These are phyloP conservation scores for Pharmacophagus antenor DNA, from an alignment of 2,888 invertebrate species.

Conservation along the genomic window DNA sequence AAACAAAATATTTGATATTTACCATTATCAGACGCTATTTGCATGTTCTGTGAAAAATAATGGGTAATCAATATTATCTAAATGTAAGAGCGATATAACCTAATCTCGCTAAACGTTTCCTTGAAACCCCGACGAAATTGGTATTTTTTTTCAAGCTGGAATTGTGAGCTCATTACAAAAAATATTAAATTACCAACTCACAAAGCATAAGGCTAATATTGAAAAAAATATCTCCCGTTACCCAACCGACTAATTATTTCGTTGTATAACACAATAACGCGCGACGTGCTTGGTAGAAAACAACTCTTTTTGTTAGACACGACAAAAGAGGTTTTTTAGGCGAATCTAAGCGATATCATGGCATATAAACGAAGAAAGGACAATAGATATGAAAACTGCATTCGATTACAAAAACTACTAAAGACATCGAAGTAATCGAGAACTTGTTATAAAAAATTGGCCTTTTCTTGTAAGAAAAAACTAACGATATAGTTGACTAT, in stretches of 20 bases:
- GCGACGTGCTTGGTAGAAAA: slow-evolving; percentile 71
- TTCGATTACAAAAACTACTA: slow-evolving; percentile 23
- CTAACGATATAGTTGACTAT: neutral
- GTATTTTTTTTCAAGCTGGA: slow-evolving; percentile 59
- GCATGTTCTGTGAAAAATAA: no score
- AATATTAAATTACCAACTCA: slow-evolving; percentile 75
- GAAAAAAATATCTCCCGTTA: slow-evolving; percentile 70
- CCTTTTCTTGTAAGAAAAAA: neutral
- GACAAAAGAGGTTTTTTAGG: slow-evolving; percentile 66
- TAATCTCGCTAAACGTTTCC: slow-evolving; percentile 45
- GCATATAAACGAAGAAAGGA: slow-evolving; percentile 53
- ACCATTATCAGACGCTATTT: neutral
- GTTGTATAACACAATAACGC: slow-evolving; percentile 67
- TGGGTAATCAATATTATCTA: neutral
- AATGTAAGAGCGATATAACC: slow-evolving; percentile 34
- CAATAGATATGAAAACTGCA: slow-evolving; percentile 35
- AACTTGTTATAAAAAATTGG: neutral
- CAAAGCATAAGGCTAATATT: slow-evolving; percentile 64
- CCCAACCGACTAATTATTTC: slow-evolving; percentile 73
- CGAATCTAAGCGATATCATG: slow-evolving; percentile 62
- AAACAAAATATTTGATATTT: neutral
- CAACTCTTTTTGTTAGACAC: slow-evolving; percentile 64
- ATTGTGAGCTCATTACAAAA: slow-evolving; percentile 65
- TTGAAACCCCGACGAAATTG: slow-evolving; percentile 49
- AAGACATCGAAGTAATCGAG: slow-evolving; percentile 7